These are phyloP conservation scores for Aurelia aurita DNA, from an alignment of 30 jellyfish, hydroid and myxozoan species.

Conservation along the genomic window DNA sequence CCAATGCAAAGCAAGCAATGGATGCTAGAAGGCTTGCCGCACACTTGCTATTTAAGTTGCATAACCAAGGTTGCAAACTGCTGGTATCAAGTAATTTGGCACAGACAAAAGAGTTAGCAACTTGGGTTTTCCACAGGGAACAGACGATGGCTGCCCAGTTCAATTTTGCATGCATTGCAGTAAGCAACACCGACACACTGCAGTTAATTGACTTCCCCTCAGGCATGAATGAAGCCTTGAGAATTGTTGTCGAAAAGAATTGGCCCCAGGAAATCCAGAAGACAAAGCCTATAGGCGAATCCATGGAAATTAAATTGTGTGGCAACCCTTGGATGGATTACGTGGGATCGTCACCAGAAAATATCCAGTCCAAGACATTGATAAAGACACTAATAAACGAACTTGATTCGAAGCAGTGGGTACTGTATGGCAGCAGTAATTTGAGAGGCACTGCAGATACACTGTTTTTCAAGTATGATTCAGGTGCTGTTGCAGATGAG, in stretches of 20 bases:
- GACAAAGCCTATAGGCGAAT: constrained; percentile 4
- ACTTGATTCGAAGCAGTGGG: constrained; percentile 20
- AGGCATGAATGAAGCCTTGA: not conserved
- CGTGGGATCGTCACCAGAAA: not conserved
- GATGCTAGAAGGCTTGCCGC: constrained; percentile 1
- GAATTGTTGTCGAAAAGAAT: not conserved
- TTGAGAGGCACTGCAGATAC: constrained; percentile 42
- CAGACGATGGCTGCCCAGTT: not conserved
- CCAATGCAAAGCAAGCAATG: not conserved
- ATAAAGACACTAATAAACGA: constrained; percentile 19
- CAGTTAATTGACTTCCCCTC: constrained; percentile 5
- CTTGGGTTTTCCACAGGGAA: constrained; percentile 31
- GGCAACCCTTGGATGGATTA: constrained; percentile 65
- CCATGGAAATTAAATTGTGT: constrained; percentile 47
- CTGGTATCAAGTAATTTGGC: constrained; percentile 21
- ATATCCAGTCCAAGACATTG: constrained; percentile 14
- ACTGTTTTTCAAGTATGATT: constrained; percentile 36
- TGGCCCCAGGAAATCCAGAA: constrained; percentile 30
- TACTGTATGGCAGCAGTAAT: constrained; percentile 35
- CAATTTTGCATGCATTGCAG: constrained; percentile 13
- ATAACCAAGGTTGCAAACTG: constrained; percentile 4
- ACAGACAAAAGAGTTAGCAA: not conserved
- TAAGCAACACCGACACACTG: not conserved
- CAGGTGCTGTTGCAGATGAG: not conserved
- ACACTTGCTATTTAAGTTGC: not conserved